A percentile compares a stretch with the other conserved stretches of the same genome.
Conservation (phyloP, 2,797 vertebrate species). For the Botia kubotai region DNA sequence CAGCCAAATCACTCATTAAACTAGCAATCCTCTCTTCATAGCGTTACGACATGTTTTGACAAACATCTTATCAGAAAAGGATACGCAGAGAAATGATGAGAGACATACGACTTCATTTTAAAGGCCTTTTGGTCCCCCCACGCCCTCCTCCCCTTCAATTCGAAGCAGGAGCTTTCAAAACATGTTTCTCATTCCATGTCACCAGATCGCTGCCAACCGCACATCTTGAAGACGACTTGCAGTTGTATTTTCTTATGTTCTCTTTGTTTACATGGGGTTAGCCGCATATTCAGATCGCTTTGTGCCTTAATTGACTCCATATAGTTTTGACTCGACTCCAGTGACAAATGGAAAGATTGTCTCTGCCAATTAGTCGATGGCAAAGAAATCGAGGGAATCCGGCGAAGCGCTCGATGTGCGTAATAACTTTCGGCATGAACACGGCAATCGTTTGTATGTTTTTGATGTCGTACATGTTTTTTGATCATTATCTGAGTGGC, state of each 20-base stretch:
- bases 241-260: constrained; percentile 51
- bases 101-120: constrained; percentile 47
- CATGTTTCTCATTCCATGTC: constrained; percentile 63
- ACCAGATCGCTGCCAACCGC: constrained; percentile 49
- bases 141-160: constrained; percentile 53
- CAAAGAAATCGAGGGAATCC: constrained; percentile 37
- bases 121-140: constrained; percentile 28
- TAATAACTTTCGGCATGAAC: constrained; percentile 21
- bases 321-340: constrained; percentile 51
- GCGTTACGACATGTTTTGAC: constrained; percentile 48
- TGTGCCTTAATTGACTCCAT: constrained; percentile 61
- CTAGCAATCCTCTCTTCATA: constrained; percentile 44
- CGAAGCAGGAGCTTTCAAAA: constrained; percentile 49
- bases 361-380: constrained; percentile 56
- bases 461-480: constrained; percentile 24
- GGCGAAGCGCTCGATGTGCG: constrained; percentile 56
- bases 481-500: constrained; percentile 25
- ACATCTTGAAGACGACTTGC: constrained; percentile 53
- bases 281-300: constrained; percentile 58
- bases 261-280: constrained; percentile 57
- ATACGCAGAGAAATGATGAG: constrained; percentile 52
- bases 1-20: constrained; percentile 37
- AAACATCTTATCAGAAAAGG: constrained; percentile 53
- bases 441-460: constrained; percentile 2
- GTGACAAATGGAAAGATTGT: constrained; percentile 47